Evolutionary conservation across 2,113 vertebrate species (phyloP).

Genomic region (Oncorhynchus masou): DNA sequence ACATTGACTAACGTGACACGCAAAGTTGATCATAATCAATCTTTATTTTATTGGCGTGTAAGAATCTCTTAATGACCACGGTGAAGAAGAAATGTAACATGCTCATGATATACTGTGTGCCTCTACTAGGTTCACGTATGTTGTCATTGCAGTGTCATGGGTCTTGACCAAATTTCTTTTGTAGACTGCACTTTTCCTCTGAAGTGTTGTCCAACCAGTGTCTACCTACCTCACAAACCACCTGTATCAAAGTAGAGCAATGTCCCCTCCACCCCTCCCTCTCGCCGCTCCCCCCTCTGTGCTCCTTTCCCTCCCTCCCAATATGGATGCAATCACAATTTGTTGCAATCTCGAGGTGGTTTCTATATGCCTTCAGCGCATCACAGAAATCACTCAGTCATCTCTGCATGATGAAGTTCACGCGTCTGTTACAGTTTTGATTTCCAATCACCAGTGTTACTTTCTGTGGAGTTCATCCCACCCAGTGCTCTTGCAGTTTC

Average conservation of each 20-base stretch:
- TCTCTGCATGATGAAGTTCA: constrained; percentile 59
- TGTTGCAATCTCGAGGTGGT: constrained; percentile 45
- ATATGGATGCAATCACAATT: constrained; percentile 38
- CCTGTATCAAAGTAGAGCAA: constrained; percentile 35
- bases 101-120: no score
- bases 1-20: background rate
- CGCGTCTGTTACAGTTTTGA: constrained; percentile 20
- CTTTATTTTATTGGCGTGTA: no score
- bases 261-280: constrained; percentile 23
- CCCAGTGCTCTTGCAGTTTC: constrained; percentile 13
- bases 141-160: background rate
- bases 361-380: constrained; percentile 40
- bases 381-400: constrained; percentile 41
- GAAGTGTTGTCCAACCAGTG: constrained; percentile 7
- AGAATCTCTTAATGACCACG: no score
- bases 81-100: no score
- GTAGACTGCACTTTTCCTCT: constrained; percentile 1
- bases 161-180: background rate
- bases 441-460: constrained; percentile 5
- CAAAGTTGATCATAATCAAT: no score
- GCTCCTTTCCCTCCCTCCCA: constrained; percentile 26
- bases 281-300: background rate
- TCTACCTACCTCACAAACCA: constrained; percentile 27
- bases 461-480: background rate
- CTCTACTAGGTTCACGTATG: background rate